Evolutionary conservation across 2,797 vertebrate species (phyloP), one percentile per base, ranked within the genome.

Genomic region (Helicolenus hilgendorfi): DNA sequence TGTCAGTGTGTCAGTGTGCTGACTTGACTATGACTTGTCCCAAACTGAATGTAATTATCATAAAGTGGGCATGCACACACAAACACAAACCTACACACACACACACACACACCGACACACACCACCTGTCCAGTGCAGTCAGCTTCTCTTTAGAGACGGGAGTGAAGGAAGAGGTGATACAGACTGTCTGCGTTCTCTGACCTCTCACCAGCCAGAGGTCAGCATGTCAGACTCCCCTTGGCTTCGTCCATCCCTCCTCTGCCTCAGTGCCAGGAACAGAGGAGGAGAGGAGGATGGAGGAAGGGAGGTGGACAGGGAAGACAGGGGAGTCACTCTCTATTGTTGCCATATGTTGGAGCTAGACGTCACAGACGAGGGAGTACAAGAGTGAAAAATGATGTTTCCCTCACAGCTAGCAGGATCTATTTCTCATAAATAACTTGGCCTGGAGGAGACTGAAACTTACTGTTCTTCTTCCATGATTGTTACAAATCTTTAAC

Each of bases 321-420:
- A 79, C 55, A 65, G 70, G 59, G 63, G 84, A 83, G 81, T 70
- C 24, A 2, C 55, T 62, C 31, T 92, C 65, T 91, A 91, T 94
- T 89, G 87, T 72, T 91, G 86, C 86, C 92, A 91, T 83, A 90
- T 93, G 89, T 85, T 83, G 45, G 38, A 86, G 65, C 35, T 27
- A 29, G 7, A 72, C 8, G 14, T 79, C 55, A 78, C 31, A 35
- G 38, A 72, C 14, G n/a, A 29, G 26, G 45, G 71, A 78, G 58
- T 22, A 20, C 33, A 33, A n/a, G 45, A 77, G 68, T 81, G 88
- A 92, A 83, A 92, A 89, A 87, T 81, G 1, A 85, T 74, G 9
- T 65, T 53, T 49, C 64, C 60, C 60, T 71, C 38, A 53, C 11
- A 45, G 31, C 36, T 26, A 83, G 5, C 31, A 56, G 24, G 72